phyloP scores from a whole-genome alignment of 2,797 vertebrate species.

The Acestrorhynchus altus region DNA sequence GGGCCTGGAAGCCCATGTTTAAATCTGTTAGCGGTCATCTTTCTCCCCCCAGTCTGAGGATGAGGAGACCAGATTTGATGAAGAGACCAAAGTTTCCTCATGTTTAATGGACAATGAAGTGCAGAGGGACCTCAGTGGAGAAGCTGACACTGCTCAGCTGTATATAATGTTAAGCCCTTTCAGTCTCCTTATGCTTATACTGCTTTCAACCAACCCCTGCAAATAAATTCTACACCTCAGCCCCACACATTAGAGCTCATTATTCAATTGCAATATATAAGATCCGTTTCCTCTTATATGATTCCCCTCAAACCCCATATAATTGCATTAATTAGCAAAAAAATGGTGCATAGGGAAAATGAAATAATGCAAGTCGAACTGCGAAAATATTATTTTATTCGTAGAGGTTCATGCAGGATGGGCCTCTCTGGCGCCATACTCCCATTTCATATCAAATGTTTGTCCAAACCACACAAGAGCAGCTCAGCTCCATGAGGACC shows the following conservation, averaged over 20 bases:
- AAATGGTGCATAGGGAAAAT: conserved; percentile 63
- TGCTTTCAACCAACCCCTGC: background rate
- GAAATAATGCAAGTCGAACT: conserved; percentile 78
- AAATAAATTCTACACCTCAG: conserved; percentile 25
- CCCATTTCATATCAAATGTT: conserved; percentile 79
- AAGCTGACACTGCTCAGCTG: conserved; percentile 18
- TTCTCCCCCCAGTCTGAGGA: conserved; percentile 67
- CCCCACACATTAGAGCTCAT: conserved; percentile 45
- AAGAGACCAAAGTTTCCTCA: conserved; percentile 66
- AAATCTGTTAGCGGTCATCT: conserved; percentile 81
- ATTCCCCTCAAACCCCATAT: conserved; percentile 26
- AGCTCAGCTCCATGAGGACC: conserved; percentile 66
- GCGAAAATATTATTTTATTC: conserved; percentile 88
- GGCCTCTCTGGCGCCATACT: conserved; percentile 77
- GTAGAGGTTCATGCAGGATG: conserved; percentile 74
- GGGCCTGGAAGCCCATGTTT: conserved; percentile 82
- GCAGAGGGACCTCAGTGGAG: conserved; percentile 27
- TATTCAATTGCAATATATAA: conserved; percentile 50
- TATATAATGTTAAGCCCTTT: conserved; percentile 24
- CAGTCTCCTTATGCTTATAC: background rate
- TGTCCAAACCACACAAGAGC: conserved; percentile 82
- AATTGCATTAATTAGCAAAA: conserved; percentile 58
- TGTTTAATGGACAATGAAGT: conserved; percentile 67
- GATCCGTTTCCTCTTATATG: conserved; percentile 45
- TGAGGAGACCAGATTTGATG: conserved; percentile 71